Base-by-base conservation (phyloP, 2,888 invertebrate species). In the Malacosoma neustria region DNA sequence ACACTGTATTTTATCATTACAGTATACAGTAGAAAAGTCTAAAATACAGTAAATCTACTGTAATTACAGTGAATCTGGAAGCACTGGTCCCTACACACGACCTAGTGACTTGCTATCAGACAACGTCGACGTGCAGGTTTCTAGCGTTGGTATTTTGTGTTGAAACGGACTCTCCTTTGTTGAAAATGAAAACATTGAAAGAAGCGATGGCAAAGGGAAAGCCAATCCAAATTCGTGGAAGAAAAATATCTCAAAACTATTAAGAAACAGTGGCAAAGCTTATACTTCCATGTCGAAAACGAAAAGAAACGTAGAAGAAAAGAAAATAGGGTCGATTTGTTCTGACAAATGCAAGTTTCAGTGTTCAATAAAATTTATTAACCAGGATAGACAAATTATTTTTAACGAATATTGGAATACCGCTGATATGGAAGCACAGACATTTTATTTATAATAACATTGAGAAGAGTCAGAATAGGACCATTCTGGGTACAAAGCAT, bases 261-360 rank as follows among this genome's bases (percentile, higher is more conserved):
- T 35, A 14, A 30, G 9, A 13, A 35, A 35, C 7, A 35, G 35
- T 14, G 35, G 35, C 11, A 35, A 35, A 14, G 35, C 35, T 5
- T 14, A 35, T 14, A 35, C 30, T 3, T 14, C 35, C 7, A 14
- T 30, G 35, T 35, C 35, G n/a, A 35, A 35, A 35, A 14, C 35
- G 30, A 13, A 13, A 30, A 14, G 30, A 35, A 14, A 14, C 13
- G n/a, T 32, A 13, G 13, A 12, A 13, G 32, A 13, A 35, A 35
- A 33, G 35, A 14, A 39, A 30, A 35, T 29, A 11, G 32, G 32
- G 32, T 13, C 32, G 13, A 12, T 35, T 35, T 29, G 35, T 29
- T 29, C 14, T 30, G 13, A 29, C 13, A 35, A 35, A 30, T 22
- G 14, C n/a, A 32, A 32, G 13, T 32, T 31, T 32, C 11, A 34